Conservation (phyloP, 2,797 vertebrate genomes). For the Okamejei kenojei region DNA sequence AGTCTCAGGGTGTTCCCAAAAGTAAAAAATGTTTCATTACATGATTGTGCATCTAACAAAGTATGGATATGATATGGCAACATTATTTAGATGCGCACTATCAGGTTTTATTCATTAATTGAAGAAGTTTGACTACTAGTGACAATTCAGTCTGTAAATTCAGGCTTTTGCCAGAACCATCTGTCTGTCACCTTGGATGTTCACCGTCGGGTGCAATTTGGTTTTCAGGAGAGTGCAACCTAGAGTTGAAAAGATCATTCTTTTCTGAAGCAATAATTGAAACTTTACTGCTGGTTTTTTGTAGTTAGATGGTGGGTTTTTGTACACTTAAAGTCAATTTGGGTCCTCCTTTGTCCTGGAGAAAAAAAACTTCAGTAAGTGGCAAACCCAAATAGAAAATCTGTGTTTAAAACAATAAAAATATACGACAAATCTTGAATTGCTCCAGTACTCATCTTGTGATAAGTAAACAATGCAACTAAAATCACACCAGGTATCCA, state of each 20-base stretch:
- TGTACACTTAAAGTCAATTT: background rate
- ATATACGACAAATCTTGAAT: background rate
- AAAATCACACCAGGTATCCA: constrained; percentile 7
- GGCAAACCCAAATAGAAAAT: background rate
- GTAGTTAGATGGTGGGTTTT: background rate
- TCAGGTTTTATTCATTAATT: background rate
- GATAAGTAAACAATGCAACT: background rate
- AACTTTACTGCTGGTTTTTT: background rate
- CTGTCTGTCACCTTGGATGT: background rate
- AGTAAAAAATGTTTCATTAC: background rate
- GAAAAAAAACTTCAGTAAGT: background rate
- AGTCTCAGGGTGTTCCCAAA: background rate
- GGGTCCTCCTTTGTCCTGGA: no score
- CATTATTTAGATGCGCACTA: constrained; percentile 33
- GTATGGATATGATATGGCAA: constrained; percentile 45
- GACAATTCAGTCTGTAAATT: background rate
- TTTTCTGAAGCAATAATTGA: background rate
- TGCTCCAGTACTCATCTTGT: background rate
- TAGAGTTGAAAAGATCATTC: background rate
- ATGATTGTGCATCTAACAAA: constrained; percentile 47
- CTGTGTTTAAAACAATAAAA: constrained; percentile 17
- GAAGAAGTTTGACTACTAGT: background rate
- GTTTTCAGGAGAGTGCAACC: background rate
- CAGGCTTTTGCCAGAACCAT: background rate
- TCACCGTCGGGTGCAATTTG: background rate